These are phyloP conservation scores for Alexandromys oeconomus DNA, from an alignment of 2,797 vertebrate genomes.

Conservation along the genomic window DNA sequence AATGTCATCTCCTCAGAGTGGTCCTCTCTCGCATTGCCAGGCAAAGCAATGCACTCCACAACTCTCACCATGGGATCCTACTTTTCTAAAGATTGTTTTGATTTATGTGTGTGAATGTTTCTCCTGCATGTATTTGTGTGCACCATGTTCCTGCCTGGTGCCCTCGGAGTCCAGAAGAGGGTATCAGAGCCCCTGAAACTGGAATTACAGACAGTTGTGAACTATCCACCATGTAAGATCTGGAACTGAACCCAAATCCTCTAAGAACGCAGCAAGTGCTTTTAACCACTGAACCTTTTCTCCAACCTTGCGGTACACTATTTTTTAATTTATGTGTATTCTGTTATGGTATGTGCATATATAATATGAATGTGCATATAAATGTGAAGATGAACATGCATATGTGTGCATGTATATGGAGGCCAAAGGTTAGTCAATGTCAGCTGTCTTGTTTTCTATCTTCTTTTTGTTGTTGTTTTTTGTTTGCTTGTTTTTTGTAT, in stretches of 20 bases:
- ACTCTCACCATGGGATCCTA: neutral
- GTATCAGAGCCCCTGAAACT: neutral
- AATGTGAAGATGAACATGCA: neutral
- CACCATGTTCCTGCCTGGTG: neutral
- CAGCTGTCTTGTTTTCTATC: neutral
- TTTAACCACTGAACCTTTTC: neutral
- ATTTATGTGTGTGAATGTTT: neutral
- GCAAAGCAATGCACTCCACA: neutral
- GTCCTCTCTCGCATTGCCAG: neutral
- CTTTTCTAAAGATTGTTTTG: neutral
- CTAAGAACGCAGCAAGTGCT: neutral
- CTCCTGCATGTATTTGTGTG: neutral
- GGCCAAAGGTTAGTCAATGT: neutral
- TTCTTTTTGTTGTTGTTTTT: neutral
- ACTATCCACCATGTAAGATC: neutral
- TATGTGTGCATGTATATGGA: neutral
- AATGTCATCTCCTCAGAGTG: constrained; percentile 5
- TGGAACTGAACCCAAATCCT: neutral
- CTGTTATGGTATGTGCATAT: neutral
- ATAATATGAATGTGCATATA: neutral
- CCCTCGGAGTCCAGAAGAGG: neutral
- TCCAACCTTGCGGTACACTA: neutral
- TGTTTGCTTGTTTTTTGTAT: too few relatives aligned
- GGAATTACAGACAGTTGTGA: neutral
- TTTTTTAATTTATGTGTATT: neutral